phyloP scores from a whole-genome alignment of 2,113 vertebrate species.

The Macquaria ambigua region DNA sequence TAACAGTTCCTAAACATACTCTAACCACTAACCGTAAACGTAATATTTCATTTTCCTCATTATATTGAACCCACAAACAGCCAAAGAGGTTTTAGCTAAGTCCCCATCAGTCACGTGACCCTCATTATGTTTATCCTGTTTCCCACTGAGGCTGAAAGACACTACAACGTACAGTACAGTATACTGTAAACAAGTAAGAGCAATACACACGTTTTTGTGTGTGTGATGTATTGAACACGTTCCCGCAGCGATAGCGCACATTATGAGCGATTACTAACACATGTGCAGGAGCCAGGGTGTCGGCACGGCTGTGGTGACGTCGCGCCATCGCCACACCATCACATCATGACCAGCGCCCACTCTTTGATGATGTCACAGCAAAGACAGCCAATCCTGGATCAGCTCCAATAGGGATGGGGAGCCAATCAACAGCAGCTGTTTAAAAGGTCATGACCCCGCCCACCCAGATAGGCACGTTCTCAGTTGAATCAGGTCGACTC shows the following conservation, averaged over 20 bases:
- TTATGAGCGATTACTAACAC: constrained; percentile 55
- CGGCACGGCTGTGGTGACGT: constrained; percentile 51
- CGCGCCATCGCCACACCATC: constrained; percentile 50
- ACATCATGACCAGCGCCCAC: constrained; percentile 57
- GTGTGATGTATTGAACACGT: constrained; percentile 8
- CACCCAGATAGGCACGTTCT: constrained; percentile 18
- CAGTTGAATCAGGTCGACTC: constrained; percentile 12
- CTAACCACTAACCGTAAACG: not conserved
- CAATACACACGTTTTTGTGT: not conserved
- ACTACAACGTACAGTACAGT: not conserved
- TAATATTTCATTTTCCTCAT: not conserved
- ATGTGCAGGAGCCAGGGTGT: constrained; percentile 63
- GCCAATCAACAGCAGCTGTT: constrained; percentile 84
- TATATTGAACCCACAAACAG: not conserved
- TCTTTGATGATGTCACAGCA: constrained; percentile 60
- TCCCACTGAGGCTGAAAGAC: constrained; percentile 3
- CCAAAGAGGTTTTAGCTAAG: too few relatives aligned
- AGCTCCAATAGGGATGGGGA: constrained; percentile 20
- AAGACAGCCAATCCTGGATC: constrained; percentile 57
- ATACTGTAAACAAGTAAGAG: constrained; percentile 1
- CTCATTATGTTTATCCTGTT: not conserved
- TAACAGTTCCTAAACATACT: not conserved
- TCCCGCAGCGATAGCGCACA: constrained; percentile 37
- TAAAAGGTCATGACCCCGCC: constrained; percentile 53
- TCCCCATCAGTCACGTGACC: not conserved